Evolutionary conservation across 92 coral and sea anemone genomes (phyloP), one percentile per base, ranked within the genome.

Genomic region (Blastomussa wellsi): DNA sequence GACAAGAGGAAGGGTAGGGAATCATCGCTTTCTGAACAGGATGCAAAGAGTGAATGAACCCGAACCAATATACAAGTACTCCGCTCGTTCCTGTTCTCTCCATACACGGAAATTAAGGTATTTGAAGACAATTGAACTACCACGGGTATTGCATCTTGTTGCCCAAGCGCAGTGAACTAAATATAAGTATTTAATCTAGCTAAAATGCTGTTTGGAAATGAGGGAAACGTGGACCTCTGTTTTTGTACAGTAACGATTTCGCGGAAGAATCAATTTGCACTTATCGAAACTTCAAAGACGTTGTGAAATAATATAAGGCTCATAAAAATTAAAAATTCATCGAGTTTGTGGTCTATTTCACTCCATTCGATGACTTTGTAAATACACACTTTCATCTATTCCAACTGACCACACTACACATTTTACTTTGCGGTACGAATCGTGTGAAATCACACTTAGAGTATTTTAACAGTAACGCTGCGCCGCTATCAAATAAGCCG

Each of bases 81-180:
- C 24, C 8, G n/a, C n/a, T 19, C 13, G 26, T 14, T 60, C 38
- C 75, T 17, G 28, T 19, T 70, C 44, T n/a, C 72, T 39, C 37
- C 52, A 42, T 22, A 16, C 14, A 24, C 51, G 53, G 68, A 77
- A 77, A 77, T 55, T 48, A 36, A 77, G 83, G 57, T 60, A 64
- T 26, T 62, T 16, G 24, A 41, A 14, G 29, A 24, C n/a, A n/a
- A 60, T 22, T 60, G 72, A 60, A 26, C 73, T 79, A n/a, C 7
- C 26, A 17, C 37, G 41, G 16, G n/a, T 55, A 24, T 13, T 35
- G 2, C 19, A 36, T 24, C 13, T 35, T 53, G 31, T 29, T 5
- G 19, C 7, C 26, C 1, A 38, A 52, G 33, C 7, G 81, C 44
- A 37, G 4, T 33, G n/a, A 37, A 55, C 69, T 77, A 22, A 77